Evolutionary conservation across 2,797 vertebrate species (phyloP).

Genomic region (Ciconia nigra): DNA sequence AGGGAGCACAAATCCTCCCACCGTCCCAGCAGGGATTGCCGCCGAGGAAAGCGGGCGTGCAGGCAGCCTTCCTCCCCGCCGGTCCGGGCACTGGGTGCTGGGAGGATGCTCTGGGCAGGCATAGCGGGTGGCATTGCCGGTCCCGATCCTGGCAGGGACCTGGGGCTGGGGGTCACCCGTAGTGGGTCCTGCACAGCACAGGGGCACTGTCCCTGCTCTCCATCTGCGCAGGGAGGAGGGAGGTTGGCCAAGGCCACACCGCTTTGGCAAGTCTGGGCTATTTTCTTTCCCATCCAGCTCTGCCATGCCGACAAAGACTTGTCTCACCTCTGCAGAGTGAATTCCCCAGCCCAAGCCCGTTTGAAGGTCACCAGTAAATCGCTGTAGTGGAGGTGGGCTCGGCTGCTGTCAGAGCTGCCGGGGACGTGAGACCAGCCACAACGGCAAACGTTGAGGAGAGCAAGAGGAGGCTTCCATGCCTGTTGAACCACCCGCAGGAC

Average conservation of each 20-base stretch:
- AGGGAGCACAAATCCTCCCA: neutral
- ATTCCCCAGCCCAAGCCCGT: neutral
- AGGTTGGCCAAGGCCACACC: rapidly evolving
- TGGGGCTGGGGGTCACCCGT: neutral
- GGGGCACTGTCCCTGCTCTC: neutral
- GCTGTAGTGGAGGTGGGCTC: neutral
- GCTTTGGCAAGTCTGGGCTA: neutral
- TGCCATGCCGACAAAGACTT: neutral
- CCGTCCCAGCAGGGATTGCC: rapidly evolving
- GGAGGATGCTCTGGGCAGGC: too few species aligned
- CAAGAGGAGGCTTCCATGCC: neutral
- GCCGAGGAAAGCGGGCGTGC: neutral
- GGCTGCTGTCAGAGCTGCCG: neutral
- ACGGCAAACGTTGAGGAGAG: neutral
- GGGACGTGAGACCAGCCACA: neutral
- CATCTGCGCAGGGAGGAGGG: rapidly evolving
- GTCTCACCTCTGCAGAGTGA: neutral
- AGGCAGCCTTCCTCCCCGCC: neutral
- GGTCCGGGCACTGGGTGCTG: rapidly evolving
- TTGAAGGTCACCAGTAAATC: neutral
- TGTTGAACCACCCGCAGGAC: neutral
- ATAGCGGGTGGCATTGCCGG: neutral
- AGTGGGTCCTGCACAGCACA: rapidly evolving
- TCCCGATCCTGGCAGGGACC: neutral
- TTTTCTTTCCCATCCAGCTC: neutral